These are phyloP conservation scores for Lepidochrysops patricia DNA, from an alignment of 2,888 invertebrate genomes.

Conservation along the genomic window DNA sequence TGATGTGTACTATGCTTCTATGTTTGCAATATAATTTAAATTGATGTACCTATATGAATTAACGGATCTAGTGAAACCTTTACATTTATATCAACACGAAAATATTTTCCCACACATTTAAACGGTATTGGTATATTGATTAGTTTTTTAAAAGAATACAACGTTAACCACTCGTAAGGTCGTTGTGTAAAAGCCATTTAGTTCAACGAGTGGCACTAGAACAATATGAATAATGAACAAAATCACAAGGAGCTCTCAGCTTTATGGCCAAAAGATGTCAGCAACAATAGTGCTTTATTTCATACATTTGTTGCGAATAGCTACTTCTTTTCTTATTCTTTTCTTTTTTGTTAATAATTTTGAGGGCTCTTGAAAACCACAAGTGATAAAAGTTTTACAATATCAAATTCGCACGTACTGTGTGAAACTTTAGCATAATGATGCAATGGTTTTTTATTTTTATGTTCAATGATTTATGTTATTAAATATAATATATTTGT, in stretches of 20 bases:
- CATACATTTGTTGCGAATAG: constrained; percentile 65
- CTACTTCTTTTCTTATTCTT: constrained; percentile 48
- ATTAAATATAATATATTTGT: too few relatives aligned
- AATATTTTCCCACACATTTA: constrained; percentile 24
- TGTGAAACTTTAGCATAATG: constrained; percentile 27
- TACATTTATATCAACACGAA: not conserved
- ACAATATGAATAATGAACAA: constrained; percentile 59
- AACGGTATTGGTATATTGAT: constrained; percentile 25
- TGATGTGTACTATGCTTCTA: too few relatives aligned
- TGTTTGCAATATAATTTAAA: too few relatives aligned
- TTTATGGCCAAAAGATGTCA: constrained; percentile 63
- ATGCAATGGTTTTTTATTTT: not conserved
- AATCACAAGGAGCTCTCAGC: constrained; percentile 45
- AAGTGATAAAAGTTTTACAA: constrained; percentile 31
- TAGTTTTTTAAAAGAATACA: constrained; percentile 39
- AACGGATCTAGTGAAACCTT: too few relatives aligned
- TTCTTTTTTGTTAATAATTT: constrained; percentile 32
- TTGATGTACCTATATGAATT: too few relatives aligned
- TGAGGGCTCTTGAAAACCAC: constrained; percentile 41
- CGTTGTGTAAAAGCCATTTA: constrained; percentile 43
- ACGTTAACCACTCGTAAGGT: constrained; percentile 38
- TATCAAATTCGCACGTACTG: constrained; percentile 35
- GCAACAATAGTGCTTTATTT: constrained; percentile 56
- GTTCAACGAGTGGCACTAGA: constrained; percentile 42
- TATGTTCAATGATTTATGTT: not conserved